These are phyloP conservation scores for Blomia tropicalis DNA, from an alignment of 2,888 invertebrate species.

Conservation along the genomic window DNA sequence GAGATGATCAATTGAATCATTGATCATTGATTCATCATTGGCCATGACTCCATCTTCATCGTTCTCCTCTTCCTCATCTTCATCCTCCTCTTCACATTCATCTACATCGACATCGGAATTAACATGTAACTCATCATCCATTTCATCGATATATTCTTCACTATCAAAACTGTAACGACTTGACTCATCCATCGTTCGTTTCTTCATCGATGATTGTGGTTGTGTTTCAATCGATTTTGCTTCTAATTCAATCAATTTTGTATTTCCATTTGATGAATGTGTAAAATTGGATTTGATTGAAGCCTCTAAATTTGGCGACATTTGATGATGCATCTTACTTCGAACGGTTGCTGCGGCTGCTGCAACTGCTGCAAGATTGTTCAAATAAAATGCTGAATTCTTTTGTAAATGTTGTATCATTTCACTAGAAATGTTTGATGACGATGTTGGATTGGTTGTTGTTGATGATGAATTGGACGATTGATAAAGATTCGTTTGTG, in stretches of 20 bases:
- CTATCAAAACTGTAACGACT: neutral
- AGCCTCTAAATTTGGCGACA: neutral
- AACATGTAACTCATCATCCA: neutral
- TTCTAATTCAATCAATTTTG: neutral
- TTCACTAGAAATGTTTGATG: neutral
- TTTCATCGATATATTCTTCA: neutral
- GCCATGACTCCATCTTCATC: conserved; percentile 10
- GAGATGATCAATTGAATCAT: too few relatives aligned
- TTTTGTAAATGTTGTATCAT: conserved; percentile 5
- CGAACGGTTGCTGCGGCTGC: conserved; percentile 3
- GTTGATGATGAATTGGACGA: neutral
- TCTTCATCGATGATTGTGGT: neutral
- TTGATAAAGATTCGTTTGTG: neutral
- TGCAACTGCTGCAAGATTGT: neutral
- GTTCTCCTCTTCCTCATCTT: conserved; percentile 14
- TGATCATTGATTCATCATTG: neutral
- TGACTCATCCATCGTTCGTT: neutral
- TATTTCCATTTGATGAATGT: neutral
- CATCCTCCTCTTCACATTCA: conserved; percentile 20
- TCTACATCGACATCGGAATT: conserved; percentile 18
- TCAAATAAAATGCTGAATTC: conserved; percentile 5
- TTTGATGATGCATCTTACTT: neutral
- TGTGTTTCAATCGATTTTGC: neutral
- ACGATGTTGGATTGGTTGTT: neutral
- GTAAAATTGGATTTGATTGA: neutral